Percentiles rank a stretch among this genome's conserved stretches.
Evolutionary conservation across 2,113 vertebrate species (phyloP).

Genomic region (Lethenteron camtschaticum): DNA sequence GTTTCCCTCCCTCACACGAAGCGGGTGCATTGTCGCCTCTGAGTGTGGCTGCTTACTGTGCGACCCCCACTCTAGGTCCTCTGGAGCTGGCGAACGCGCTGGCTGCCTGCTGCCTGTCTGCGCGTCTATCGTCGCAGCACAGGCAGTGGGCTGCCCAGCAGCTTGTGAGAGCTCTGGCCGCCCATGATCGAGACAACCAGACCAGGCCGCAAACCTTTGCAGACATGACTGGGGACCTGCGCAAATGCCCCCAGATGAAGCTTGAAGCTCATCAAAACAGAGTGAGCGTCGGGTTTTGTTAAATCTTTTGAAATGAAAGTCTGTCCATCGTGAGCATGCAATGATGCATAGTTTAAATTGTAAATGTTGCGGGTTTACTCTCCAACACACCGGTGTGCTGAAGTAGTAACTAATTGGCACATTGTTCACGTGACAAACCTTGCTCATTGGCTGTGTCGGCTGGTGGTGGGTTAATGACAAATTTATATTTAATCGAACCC

Average conservation of each 20-base stretch:
- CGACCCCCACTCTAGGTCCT: constrained; percentile 65
- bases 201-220: constrained; percentile 62
- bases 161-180: constrained; percentile 69
- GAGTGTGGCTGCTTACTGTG: not conserved
- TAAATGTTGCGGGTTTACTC: no score
- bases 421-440: no score
- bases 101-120: constrained; percentile 90
- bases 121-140: constrained; percentile 78
- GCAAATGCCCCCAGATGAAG: constrained; percentile 73
- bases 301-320: no score
- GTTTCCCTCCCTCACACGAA: not conserved
- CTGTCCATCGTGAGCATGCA: no score
- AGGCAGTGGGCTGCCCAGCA: constrained; percentile 96
- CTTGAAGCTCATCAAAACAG: constrained; percentile 91
- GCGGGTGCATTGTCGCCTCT: not conserved
- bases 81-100: constrained; percentile 94
- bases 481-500: no score
- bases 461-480: no score
- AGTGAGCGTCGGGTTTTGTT: constrained; percentile 21
- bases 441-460: no score
- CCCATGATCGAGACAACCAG: constrained; percentile 86
- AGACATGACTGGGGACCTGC: constrained; percentile 76
- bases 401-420: no score
- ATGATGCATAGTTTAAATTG: no score
- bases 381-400: no score